A percentile compares a stretch with the other conserved stretches of the same genome.
Conservation (phyloP, 2,797 vertebrate species). For the Cephalopachus bancanus region DNA sequence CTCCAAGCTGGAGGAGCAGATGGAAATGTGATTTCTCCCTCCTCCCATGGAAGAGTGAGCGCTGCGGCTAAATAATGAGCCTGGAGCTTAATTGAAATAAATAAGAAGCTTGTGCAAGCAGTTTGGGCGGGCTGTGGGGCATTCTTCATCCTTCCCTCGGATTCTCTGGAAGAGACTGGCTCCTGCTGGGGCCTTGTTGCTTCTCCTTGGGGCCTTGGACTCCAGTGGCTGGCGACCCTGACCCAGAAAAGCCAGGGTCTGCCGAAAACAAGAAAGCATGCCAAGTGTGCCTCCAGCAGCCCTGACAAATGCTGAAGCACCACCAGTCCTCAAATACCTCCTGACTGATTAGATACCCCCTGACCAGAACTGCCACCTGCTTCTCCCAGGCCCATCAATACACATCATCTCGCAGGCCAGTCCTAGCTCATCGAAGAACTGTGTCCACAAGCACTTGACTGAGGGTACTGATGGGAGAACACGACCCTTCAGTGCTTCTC, state of each 20-base stretch:
- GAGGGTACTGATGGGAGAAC: not conserved
- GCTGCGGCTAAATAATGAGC: not conserved
- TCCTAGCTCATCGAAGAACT: not conserved
- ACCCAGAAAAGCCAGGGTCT: not conserved
- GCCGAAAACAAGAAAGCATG: not conserved
- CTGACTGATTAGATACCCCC: not conserved
- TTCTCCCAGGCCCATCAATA: not conserved
- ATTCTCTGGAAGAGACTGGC: not conserved
- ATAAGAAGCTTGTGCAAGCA: constrained; percentile 32
- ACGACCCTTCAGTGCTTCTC: not conserved
- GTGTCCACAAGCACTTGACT: accelerated
- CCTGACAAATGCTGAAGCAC: not conserved
- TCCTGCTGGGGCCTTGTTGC: not conserved
- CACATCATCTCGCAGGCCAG: accelerated
- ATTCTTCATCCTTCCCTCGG: not conserved
- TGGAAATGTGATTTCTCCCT: constrained; percentile 60
- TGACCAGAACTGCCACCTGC: not conserved
- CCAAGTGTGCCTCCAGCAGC: not conserved
- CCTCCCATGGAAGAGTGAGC: not conserved
- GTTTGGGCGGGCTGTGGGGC: not conserved
- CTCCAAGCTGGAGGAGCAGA: constrained; percentile 34
- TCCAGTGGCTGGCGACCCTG: not conserved
- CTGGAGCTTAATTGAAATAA: constrained; percentile 63
- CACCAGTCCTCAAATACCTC: not conserved
- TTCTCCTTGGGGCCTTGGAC: not conserved